phyloP scores from a whole-genome alignment of 1,140 invertebrate species.

The Agrilus planipennis region DNA sequence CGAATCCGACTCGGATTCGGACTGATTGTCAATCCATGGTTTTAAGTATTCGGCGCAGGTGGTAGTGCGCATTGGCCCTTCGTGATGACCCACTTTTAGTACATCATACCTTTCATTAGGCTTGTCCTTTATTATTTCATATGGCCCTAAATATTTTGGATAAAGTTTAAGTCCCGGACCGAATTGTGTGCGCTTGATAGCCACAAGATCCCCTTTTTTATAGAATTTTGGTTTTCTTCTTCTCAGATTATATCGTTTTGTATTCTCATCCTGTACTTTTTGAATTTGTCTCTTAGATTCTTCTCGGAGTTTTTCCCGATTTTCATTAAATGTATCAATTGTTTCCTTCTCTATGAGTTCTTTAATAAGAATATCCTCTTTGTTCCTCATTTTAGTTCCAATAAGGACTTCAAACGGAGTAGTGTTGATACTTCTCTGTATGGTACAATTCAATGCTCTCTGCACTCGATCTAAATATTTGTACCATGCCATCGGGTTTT shows the following conservation, averaged over 20 bases:
- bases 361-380: constrained; percentile 15
- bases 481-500: constrained; percentile 23
- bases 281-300: constrained; percentile 21
- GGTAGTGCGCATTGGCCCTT: constrained; percentile 20
- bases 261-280: constrained; percentile 27
- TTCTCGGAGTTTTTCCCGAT: constrained; percentile 16
- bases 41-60: constrained; percentile 27
- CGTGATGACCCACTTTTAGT: constrained; percentile 13
- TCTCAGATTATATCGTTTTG: constrained; percentile 16
- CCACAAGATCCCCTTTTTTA: constrained; percentile 27
- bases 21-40: constrained; percentile 14
- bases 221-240: constrained; percentile 15
- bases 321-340: constrained; percentile 8
- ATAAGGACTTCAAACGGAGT: constrained; percentile 29
- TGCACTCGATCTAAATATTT: constrained; percentile 22
- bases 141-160: constrained; percentile 31
- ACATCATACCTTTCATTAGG: constrained; percentile 24
- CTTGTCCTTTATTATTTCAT: constrained; percentile 22
- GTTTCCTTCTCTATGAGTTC: constrained; percentile 12
- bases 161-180: constrained; percentile 26
- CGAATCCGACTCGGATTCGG: constrained; percentile 13
- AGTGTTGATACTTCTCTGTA: constrained; percentile 21
- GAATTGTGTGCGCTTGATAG: constrained; percentile 31
- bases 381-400: constrained; percentile 19
- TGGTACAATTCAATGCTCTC: constrained; percentile 24